These are phyloP conservation scores for Synergus umbraculus DNA, from an alignment of 2,888 invertebrate genomes.

Conservation along the genomic window DNA sequence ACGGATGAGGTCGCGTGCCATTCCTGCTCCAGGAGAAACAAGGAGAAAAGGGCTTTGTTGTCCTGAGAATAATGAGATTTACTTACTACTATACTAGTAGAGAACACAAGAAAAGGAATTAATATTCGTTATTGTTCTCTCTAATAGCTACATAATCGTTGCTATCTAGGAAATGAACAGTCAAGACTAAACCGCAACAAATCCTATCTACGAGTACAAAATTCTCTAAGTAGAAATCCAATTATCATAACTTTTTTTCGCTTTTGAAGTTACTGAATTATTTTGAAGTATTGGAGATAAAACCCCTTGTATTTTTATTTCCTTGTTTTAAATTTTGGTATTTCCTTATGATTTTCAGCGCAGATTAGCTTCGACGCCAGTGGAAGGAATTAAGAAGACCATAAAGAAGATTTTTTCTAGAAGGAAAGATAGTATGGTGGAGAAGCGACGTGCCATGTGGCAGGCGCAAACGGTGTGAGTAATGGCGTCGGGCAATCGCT, in stretches of 20 bases:
- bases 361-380: neutral
- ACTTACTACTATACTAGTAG: neutral
- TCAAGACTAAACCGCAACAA: neutral
- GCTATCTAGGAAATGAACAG: neutral
- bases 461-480: constrained; percentile 71
- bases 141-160: neutral
- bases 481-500: constrained; percentile 69
- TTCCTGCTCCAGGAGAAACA: constrained; percentile 24
- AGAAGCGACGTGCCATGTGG: constrained; percentile 66
- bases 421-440: neutral
- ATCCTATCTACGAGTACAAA: neutral
- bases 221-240: neutral
- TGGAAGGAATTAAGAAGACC: neutral
- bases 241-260: neutral
- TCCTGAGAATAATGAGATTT: constrained; percentile 18
- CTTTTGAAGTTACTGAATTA: no score
- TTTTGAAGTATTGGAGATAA: no score
- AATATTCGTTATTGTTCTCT: constrained; percentile 17
- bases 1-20: constrained; percentile 53
- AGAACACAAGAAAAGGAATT: constrained; percentile 29
- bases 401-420: neutral
- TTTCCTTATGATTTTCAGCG: neutral
- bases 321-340: no score
- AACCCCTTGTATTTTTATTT: no score
- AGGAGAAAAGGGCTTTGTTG: constrained; percentile 9